Conservation (phyloP, 1,140 invertebrate species). For the Leptinotarsa lineolata region DNA sequence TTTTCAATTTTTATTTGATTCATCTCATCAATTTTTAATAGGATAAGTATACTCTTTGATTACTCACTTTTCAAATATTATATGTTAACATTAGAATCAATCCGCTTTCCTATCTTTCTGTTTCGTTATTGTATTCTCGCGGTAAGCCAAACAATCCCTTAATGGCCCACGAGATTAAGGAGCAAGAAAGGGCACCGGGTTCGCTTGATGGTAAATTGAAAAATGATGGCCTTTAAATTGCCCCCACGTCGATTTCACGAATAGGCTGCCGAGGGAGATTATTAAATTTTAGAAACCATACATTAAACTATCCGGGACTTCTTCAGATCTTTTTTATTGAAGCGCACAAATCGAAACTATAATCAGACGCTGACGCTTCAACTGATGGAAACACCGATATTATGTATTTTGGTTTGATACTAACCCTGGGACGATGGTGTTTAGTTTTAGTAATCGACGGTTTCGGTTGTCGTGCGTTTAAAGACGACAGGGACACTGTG, state of each 20-base stretch:
- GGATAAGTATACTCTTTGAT: too few species aligned
- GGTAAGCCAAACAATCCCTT: slow-evolving; percentile 6
- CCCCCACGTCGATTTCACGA: not conserved
- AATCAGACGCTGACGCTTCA: too few species aligned
- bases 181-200: not conserved
- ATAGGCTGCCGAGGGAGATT: not conserved
- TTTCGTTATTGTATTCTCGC: not conserved
- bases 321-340: not conserved
- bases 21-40: too few species aligned
- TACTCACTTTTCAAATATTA: too few species aligned
- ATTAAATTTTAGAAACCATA: not conserved
- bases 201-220: slow-evolving; percentile 9
- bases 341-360: too few species aligned
- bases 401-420: too few species aligned
- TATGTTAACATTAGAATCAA: not conserved
- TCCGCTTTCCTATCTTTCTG: not conserved
- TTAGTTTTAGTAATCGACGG: too few species aligned
- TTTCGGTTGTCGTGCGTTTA: too few species aligned
- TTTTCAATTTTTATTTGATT: too few species aligned
- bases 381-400: too few species aligned
- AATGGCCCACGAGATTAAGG: slow-evolving; percentile 8
- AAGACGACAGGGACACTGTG: too few species aligned
- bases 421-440: too few species aligned
- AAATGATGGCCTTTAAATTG: slow-evolving; percentile 20
- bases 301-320: not conserved